Evolutionary conservation across 2,888 invertebrate species (phyloP), one percentile per base, ranked within the genome.

Genomic region (Malthinus flaveolus): DNA sequence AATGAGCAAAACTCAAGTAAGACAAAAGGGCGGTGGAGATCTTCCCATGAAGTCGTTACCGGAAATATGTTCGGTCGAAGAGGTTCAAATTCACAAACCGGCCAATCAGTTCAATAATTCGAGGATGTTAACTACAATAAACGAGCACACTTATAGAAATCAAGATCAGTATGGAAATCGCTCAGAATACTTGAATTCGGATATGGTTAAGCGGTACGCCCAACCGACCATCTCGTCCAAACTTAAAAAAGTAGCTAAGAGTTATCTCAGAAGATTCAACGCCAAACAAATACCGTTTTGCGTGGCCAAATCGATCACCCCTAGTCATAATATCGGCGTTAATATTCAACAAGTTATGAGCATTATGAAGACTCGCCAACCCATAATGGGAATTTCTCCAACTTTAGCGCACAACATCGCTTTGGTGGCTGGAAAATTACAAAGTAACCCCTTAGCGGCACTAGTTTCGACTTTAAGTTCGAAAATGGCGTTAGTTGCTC

Each of bases 221-320:
- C 69, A 82, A 71, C 87, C 87, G 3, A 88, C 88, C 0, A 82
- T 85, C n/a, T 82, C 88, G 0, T 87, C 88, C 0, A 83, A 82
- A 70, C 81, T 86, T 81, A 88, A 87, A 71, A 84, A 84, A 70
- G 82, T 83, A 0, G 82, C 82, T 32, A 80, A 81, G 69, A 80
- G 82, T 7, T 84, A 82, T 68, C 82, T 82, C 50, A 55, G 62
- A 10, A 69, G 73, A 56, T 78, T 77, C 56, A 79, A 80, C 66
- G 79, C 81, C 52, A 75, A 79, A 13, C 81, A 83, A 62, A 86
- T 87, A 59, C 87, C 87, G 0, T 87, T 87, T 70, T 81, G 86
- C 1, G 82, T 83, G 44, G 83, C 83, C 62, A 85, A 83, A 66
- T 86, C 86, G 35, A 81, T 83, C 0, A 80, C 83, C 5, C 86